These are phyloP conservation scores for Otocyon megalotis DNA, from an alignment of 2,113 vertebrate species.

Conservation along the genomic window DNA sequence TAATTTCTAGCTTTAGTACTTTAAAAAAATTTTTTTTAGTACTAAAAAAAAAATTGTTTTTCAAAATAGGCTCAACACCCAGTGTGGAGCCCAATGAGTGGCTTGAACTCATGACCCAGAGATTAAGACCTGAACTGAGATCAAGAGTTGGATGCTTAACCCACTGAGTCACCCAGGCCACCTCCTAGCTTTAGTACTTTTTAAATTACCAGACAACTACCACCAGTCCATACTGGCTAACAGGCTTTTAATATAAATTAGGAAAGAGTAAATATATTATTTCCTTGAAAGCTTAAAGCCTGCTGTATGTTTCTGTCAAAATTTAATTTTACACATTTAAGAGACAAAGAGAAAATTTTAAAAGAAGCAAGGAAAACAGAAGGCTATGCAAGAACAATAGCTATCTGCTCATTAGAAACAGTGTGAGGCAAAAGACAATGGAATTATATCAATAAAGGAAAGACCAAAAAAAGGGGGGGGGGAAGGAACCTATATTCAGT, in stretches of 20 bases:
- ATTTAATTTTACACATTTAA: not conserved
- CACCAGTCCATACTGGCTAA: not conserved
- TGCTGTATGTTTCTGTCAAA: not conserved
- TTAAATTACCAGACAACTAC: not conserved
- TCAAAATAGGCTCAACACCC: not conserved
- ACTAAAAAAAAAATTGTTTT: not conserved
- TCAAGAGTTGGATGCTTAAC: not conserved
- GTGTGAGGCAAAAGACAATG: not conserved
- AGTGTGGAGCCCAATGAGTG: not conserved
- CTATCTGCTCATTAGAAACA: not conserved
- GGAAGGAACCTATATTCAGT: not conserved
- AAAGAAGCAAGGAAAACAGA: not conserved
- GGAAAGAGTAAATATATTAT: not conserved
- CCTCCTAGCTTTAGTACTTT: not conserved
- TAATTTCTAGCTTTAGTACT: not conserved
- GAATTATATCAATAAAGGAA: not conserved
- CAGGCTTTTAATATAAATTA: not conserved
- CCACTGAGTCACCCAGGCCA: not conserved
- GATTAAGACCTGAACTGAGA: not conserved
- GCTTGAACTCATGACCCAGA: not conserved
- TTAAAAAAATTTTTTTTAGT: not conserved
- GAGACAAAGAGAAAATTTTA: conserved; percentile 31
- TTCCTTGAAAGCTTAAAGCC: not conserved
- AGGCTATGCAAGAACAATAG: not conserved
- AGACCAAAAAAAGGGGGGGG: not conserved